Percentiles rank a stretch among this genome's conserved stretches.
phyloP scores from a whole-genome alignment of 2,113 vertebrate species.

The Sebastes fasciatus region DNA sequence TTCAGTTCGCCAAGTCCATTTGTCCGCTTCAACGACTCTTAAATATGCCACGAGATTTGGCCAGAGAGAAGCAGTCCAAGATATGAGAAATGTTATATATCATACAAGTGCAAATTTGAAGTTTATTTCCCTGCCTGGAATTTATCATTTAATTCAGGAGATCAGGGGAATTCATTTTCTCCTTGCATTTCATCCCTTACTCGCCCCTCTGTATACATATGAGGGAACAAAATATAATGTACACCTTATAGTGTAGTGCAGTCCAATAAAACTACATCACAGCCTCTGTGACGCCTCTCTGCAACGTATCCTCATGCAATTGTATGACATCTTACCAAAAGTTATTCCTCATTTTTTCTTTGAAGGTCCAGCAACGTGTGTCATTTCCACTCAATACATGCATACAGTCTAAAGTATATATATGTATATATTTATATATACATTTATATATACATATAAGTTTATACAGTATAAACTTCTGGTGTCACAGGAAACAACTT shows the following conservation, averaged over 20 bases:
- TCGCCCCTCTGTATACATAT: neutral
- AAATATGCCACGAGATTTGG: conserved; percentile 38
- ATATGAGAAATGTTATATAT: conserved; percentile 13
- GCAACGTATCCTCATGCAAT: no score
- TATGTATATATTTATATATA: no score
- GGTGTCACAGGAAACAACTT: no score
- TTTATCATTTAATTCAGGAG: conserved; percentile 10
- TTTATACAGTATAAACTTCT: no score
- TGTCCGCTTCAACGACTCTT: conserved; percentile 57
- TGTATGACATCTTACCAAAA: no score
- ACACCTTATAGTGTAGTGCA: neutral
- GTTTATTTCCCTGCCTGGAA: neutral
- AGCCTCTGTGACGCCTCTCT: neutral
- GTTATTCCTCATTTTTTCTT: no score
- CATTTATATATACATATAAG: no score
- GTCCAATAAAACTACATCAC: neutral
- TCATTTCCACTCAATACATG: no score
- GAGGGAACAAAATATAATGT: neutral
- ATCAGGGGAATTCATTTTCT: conserved; percentile 1
- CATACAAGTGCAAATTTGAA: neutral
- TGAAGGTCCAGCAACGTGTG: no score
- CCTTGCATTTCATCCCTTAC: conserved; percentile 4
- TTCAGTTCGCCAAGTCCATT: conserved; percentile 43
- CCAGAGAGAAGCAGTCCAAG: neutral
- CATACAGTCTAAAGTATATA: no score